Conservation (phyloP, 2,797 vertebrate genomes). For the Euphonia xanthogaster region DNA sequence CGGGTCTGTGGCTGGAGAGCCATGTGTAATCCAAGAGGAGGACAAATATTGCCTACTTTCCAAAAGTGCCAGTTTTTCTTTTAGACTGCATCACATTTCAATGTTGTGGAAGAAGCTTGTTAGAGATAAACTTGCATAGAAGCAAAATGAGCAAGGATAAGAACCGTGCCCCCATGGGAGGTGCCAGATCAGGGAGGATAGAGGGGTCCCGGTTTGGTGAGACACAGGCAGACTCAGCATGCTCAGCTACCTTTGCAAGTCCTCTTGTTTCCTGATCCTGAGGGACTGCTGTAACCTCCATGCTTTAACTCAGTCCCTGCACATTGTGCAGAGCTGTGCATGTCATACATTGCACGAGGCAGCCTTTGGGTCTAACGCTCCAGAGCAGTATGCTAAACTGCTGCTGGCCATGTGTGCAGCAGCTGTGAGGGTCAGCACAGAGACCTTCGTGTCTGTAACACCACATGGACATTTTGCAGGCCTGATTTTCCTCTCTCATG, state of each 20-base stretch:
- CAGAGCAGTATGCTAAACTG: background rate
- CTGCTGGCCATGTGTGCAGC: background rate
- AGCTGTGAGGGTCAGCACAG: conserved; percentile 17
- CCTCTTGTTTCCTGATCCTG: background rate
- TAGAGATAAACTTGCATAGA: background rate
- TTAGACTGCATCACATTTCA: background rate
- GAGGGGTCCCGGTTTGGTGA: background rate
- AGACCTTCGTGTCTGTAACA: background rate
- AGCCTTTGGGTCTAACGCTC: background rate
- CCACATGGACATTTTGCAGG: background rate
- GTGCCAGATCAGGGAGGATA: background rate
- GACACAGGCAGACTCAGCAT: background rate
- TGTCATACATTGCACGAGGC: background rate
- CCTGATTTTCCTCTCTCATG: background rate
- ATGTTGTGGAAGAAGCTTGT: background rate
- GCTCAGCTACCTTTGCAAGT: background rate
- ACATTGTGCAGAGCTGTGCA: background rate
- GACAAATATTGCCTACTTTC: background rate
- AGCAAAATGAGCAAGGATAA: background rate
- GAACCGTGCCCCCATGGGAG: rapidly evolving
- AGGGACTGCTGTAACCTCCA: background rate
- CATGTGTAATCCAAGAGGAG: background rate
- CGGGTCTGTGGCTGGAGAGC: background rate
- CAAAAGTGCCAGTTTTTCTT: background rate
- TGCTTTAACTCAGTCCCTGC: background rate